phyloP scores from a whole-genome alignment of 2,113 vertebrate genomes.

The Rissa tridactyla region DNA sequence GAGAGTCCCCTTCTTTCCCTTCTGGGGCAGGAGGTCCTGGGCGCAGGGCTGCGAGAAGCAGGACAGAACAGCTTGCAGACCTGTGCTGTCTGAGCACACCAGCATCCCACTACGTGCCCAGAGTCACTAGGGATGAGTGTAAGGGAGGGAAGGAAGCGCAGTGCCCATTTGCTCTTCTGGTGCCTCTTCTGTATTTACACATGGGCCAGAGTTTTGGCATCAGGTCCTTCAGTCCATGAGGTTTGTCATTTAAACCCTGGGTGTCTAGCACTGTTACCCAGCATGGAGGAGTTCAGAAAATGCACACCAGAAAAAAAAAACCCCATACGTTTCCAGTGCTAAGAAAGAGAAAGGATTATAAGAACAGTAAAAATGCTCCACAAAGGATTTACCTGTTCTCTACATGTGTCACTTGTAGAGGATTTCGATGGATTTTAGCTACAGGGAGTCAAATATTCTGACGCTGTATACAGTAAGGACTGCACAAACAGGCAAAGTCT shows the following conservation, averaged over 20 bases:
- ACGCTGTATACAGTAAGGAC: background rate
- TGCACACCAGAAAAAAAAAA: background rate
- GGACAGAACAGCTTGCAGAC: background rate
- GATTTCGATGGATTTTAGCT: background rate
- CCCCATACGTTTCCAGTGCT: background rate
- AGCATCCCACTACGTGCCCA: background rate
- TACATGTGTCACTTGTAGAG: background rate
- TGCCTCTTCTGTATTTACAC: background rate
- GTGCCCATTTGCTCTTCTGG: background rate
- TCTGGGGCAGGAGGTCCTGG: background rate
- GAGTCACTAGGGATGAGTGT: background rate
- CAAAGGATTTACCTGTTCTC: background rate
- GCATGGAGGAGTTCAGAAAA: background rate
- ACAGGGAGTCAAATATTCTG: background rate
- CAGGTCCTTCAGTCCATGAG: background rate
- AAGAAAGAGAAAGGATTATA: background rate
- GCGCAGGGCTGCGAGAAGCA: background rate
- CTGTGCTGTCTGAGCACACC: no score
- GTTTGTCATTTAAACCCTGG: background rate
- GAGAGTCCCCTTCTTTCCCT: background rate
- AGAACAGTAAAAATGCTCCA: background rate
- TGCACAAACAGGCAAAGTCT: background rate
- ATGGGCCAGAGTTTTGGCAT: background rate
- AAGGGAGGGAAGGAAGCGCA: background rate
- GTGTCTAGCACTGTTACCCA: background rate